A percentile compares a stretch with the other conserved stretches of the same genome.
Evolutionary conservation across 2,113 vertebrate species (phyloP).

Genomic region (cattle (Bos taurus)): ARS-UCD2.0 NC_037339.1:16974001-16974500

Average conservation of each 20-base stretch:
- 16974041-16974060: not conserved
- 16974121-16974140: not conserved
- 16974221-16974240: not conserved
- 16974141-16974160: not conserved
- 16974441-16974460: not conserved
- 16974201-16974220: not conserved
- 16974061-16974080: not conserved
- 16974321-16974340: not conserved
- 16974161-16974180: not conserved
- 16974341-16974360: not conserved
- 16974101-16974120: not conserved
- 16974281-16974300: not conserved
- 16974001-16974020: not conserved
- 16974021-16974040: not conserved
- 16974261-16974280: not conserved
- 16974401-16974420: not conserved
- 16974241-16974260: accelerated
- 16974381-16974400: not conserved
- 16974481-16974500: not conserved
- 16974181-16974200: not conserved
- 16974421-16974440: not conserved
- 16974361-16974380: not conserved
- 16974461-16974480: not conserved
- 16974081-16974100: not conserved
- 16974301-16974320: not conserved